Evolutionary conservation across 2,797 vertebrate genomes (phyloP).

Genomic region (Anolis apletophallus): DNA sequence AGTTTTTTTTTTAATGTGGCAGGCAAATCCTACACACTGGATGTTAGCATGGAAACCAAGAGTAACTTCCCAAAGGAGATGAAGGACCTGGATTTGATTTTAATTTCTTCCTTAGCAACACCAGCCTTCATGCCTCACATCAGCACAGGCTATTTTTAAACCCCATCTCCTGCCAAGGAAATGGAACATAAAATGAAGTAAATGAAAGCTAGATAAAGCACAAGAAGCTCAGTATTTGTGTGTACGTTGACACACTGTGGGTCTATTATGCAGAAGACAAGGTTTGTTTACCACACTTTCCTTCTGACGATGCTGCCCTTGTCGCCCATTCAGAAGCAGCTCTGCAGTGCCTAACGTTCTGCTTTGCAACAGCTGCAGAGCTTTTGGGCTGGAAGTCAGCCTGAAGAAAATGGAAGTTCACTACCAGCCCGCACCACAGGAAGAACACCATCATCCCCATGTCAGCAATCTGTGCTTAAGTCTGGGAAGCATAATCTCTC

Average conservation of each 20-base stretch:
- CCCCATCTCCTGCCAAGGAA: slow-evolving; percentile 66
- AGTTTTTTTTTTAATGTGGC: slow-evolving; percentile 67
- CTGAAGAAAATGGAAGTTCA: too few species aligned
- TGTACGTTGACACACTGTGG: background rate
- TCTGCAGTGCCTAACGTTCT: too few species aligned
- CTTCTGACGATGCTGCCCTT: too few species aligned
- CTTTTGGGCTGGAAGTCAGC: too few species aligned
- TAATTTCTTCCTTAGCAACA: slow-evolving; percentile 77
- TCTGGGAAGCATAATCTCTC: too few species aligned
- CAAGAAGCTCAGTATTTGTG: background rate
- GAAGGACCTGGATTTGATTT: slow-evolving; percentile 69
- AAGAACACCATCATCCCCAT: too few species aligned
- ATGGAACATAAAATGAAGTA: slow-evolving; percentile 64
- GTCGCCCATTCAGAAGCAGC: too few species aligned
- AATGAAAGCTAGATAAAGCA: slow-evolving; percentile 14
- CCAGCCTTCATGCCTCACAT: slow-evolving; percentile 66
- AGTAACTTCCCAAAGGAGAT: slow-evolving; percentile 55
- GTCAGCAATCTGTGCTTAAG: too few species aligned
- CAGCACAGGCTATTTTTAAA: slow-evolving; percentile 75
- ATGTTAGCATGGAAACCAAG: slow-evolving; percentile 61
- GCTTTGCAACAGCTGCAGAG: too few species aligned
- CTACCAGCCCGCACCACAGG: too few species aligned
- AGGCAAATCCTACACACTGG: slow-evolving; percentile 48
- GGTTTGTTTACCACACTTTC: too few species aligned
- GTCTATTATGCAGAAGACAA: background rate